phyloP scores from a whole-genome alignment of 2,888 invertebrate genomes.

The Spisula solida region DNA sequence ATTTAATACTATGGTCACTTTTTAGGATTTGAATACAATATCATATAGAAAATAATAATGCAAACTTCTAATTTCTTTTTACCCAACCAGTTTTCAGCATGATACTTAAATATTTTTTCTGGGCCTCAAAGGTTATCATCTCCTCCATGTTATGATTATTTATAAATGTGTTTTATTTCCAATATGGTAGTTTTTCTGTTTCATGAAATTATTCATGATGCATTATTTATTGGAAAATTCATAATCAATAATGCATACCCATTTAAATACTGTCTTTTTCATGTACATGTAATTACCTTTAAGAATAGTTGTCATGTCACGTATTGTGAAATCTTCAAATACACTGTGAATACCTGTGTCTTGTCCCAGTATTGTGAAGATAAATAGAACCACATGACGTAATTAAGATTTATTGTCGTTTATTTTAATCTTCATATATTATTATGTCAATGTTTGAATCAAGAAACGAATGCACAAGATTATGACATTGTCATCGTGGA shows the following conservation, averaged over 20 bases:
- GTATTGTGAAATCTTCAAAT: background rate
- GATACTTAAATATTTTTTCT: too few species aligned
- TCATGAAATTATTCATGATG: too few species aligned
- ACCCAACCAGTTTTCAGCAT: too few species aligned
- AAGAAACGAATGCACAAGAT: background rate
- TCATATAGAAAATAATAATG: too few species aligned
- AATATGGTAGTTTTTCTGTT: too few species aligned
- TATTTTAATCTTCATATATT: constrained; percentile 3
- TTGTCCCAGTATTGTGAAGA: background rate
- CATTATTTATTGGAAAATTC: background rate
- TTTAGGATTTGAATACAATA: too few species aligned
- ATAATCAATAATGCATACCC: background rate
- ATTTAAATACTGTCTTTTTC: background rate
- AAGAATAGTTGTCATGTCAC: background rate
- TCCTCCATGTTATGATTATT: too few species aligned
- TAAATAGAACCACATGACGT: background rate
- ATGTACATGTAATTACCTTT: too few species aligned
- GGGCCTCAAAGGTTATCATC: too few species aligned
- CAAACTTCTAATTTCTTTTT: too few species aligned
- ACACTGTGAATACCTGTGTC: background rate
- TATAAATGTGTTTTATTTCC: too few species aligned
- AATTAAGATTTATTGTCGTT: background rate
- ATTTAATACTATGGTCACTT: too few species aligned
- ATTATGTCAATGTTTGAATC: background rate
- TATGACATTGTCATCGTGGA: background rate